Conservation (phyloP, 2,888 invertebrate species). For the Rotaria magnacalcarata region DNA sequence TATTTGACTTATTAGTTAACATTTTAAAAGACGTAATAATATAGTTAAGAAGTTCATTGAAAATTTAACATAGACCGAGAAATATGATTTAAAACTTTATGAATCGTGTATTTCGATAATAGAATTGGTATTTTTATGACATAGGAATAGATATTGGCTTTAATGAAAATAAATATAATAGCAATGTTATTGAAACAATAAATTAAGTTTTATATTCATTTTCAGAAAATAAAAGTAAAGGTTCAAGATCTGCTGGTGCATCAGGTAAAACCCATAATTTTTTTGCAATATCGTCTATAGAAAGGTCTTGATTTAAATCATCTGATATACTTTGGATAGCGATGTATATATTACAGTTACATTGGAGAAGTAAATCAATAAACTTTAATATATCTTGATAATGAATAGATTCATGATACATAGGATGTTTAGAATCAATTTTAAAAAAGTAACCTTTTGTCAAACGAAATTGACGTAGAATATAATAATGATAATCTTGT, state of each 20-base stretch:
- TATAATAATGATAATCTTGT: neutral
- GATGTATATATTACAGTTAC: neutral
- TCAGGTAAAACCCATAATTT: neutral
- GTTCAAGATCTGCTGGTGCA: neutral
- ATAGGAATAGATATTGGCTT: too few relatives aligned
- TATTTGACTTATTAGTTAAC: too few relatives aligned
- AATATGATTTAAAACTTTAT: too few relatives aligned
- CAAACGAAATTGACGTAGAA: neutral
- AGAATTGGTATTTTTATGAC: too few relatives aligned
- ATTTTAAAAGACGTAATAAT: too few relatives aligned
- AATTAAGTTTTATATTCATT: too few relatives aligned
- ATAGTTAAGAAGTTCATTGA: too few relatives aligned
- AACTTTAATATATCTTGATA: neutral
- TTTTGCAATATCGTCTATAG: neutral
- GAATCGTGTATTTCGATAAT: too few relatives aligned
- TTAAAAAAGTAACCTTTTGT: too few relatives aligned
- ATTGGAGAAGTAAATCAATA: neutral
- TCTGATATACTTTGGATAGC: neutral
- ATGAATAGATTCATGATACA: neutral
- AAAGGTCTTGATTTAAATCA: neutral
- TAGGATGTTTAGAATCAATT: neutral
- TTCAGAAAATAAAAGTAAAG: neutral
- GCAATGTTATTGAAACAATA: too few relatives aligned
- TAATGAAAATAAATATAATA: too few relatives aligned
- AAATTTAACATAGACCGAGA: too few relatives aligned